Conservation (phyloP, 2,113 vertebrate species). For the Solenodon paradoxus region DNA sequence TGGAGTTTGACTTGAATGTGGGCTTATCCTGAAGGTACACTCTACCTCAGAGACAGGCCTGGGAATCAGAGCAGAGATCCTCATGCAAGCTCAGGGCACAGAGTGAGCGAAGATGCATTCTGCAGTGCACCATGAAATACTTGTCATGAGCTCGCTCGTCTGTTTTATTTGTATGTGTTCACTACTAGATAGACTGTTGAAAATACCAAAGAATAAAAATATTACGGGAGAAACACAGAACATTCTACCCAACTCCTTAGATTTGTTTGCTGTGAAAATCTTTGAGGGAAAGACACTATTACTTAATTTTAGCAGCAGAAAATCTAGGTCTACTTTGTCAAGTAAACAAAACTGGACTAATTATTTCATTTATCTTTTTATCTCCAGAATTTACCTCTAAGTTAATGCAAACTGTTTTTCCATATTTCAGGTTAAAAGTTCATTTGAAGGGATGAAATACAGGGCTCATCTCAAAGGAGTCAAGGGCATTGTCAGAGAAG, state of each 20-base stretch:
- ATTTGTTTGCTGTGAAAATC: neutral
- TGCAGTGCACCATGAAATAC: neutral
- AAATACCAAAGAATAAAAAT: neutral
- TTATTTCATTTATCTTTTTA: conserved; percentile 18
- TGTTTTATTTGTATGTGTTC: neutral
- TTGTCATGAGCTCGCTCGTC: neutral
- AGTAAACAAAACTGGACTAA: conserved; percentile 2
- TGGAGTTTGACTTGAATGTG: neutral
- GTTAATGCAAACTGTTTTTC: neutral
- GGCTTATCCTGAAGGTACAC: neutral
- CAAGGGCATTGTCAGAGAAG: neutral
- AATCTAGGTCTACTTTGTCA: neutral
- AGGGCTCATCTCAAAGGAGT: neutral
- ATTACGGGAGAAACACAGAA: neutral
- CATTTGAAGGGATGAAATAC: neutral
- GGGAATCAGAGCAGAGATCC: neutral
- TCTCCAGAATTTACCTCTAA: neutral
- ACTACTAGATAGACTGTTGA: neutral
- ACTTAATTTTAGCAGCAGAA: conserved; percentile 11
- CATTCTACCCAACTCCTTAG: conserved; percentile 9
- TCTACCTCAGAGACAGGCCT: neutral
- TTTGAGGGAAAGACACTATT: conserved; percentile 8
- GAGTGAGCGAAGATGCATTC: neutral
- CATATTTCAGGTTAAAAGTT: neutral
- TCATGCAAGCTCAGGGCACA: neutral